Percentiles rank a stretch among this genome's conserved stretches.
Conservation (phyloP, 2,113 vertebrate species). For the Scartelaos histophorus region DNA sequence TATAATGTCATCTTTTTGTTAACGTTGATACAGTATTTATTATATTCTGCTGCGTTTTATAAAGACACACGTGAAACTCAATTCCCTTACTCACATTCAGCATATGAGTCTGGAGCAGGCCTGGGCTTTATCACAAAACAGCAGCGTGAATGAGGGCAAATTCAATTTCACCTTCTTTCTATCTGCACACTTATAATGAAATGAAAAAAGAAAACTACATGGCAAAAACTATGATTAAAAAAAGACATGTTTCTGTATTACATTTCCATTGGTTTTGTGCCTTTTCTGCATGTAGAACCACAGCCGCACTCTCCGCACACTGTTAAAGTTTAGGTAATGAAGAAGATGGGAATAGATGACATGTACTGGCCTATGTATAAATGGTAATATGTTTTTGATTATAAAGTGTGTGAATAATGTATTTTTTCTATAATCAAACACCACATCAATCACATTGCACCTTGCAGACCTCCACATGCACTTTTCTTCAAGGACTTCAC, state of each 20-base stretch:
- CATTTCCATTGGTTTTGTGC: slow-evolving; percentile 25
- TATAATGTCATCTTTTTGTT: slow-evolving; percentile 9
- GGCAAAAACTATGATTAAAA: slow-evolving; percentile 35
- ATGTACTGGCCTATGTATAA: not conserved
- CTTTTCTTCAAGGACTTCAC: not conserved
- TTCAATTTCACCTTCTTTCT: slow-evolving; percentile 59
- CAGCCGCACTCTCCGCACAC: not conserved
- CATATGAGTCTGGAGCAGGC: slow-evolving; percentile 13
- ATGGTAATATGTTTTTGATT: not conserved
- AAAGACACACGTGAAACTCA: slow-evolving; percentile 35
- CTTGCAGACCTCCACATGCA: not conserved
- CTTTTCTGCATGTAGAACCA: not conserved
- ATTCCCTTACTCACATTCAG: slow-evolving; percentile 45
- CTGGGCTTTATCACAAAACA: slow-evolving; percentile 49
- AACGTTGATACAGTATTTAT: slow-evolving; percentile 24
- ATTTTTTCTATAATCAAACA: not conserved
- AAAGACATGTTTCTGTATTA: slow-evolving; percentile 26
- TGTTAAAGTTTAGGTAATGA: not conserved
- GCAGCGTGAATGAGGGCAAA: slow-evolving; percentile 27
- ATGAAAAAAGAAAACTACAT: slow-evolving; percentile 28
- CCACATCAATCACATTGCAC: not conserved
- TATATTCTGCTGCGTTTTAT: slow-evolving; percentile 26
- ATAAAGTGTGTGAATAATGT: slow-evolving; percentile 8
- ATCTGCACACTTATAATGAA: slow-evolving; percentile 34
- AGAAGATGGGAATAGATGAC: slow-evolving; percentile 1